Conservation (phyloP, 53 echinoderm and acorn worm genomes). For the Henricia sp. region DNA sequence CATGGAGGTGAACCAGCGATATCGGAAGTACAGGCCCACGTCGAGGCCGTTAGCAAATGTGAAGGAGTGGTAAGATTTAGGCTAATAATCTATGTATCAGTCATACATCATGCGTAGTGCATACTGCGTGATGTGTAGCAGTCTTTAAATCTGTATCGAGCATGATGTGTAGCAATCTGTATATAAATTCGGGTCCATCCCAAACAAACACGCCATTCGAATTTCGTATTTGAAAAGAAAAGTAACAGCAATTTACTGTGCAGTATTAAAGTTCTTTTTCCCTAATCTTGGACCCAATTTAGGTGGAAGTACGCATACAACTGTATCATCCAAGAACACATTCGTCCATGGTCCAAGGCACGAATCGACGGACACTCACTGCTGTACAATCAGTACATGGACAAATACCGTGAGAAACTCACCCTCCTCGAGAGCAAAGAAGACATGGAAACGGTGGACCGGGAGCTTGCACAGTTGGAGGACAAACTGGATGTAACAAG, state of each 20-base stretch:
- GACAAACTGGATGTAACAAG: constrained; percentile 88
- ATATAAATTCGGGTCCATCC: no score
- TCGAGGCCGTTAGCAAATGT: constrained; percentile 70
- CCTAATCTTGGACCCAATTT: constrained; percentile 33
- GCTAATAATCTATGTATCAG: no score
- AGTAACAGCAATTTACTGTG: no score
- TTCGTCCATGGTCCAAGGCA: constrained; percentile 79
- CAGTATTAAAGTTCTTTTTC: constrained; percentile 61
- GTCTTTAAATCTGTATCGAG: no score
- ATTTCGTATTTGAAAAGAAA: neutral
- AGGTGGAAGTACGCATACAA: constrained; percentile 96
- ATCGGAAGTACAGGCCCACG: constrained; percentile 83
- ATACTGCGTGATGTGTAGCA: no score
- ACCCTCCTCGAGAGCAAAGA: constrained; percentile 48
- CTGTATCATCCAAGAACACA: constrained; percentile 85
- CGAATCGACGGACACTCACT: constrained; percentile 75
- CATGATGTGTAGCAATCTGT: no score
- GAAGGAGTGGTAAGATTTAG: constrained; percentile 91
- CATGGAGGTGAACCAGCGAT: constrained; percentile 85
- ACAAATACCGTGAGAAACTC: constrained; percentile 83
- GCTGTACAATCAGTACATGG: constrained; percentile 67
- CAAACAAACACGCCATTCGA: no score
- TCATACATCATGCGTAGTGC: no score
- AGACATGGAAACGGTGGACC: constrained; percentile 38
- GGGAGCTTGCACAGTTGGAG: constrained; percentile 69